Evolutionary conservation across 2,113 vertebrate genomes (phyloP).

Genomic region (Opisthocomus hoazin): DNA sequence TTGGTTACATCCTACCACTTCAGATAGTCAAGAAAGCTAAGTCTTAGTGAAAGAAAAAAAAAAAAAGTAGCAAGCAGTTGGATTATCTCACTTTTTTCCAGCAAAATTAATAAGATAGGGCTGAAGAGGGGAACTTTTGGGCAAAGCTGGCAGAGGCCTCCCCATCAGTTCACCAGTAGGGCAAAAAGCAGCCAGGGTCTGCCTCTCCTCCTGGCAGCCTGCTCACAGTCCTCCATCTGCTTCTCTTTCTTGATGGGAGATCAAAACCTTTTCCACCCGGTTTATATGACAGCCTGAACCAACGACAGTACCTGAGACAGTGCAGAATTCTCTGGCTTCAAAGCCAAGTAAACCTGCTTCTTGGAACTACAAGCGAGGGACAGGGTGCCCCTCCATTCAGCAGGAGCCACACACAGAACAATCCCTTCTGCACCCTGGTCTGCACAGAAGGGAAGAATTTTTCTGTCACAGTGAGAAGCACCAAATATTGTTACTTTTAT

Average conservation of each 20-base stretch:
- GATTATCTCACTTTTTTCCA: not conserved
- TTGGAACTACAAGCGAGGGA: not conserved
- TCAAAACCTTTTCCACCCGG: not conserved
- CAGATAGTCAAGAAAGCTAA: not conserved
- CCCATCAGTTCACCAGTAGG: not conserved
- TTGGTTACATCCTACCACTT: not conserved
- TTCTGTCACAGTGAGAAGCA: not conserved
- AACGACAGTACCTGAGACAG: not conserved
- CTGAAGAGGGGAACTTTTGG: not conserved
- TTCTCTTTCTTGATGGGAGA: not conserved
- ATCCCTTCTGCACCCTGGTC: not conserved
- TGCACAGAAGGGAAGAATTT: not conserved
- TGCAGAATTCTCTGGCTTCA: not conserved
- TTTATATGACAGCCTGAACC: not conserved
- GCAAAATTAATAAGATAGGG: not conserved
- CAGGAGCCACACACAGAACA: not conserved
- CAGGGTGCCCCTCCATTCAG: not conserved
- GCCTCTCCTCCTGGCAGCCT: not conserved
- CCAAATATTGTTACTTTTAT: not conserved
- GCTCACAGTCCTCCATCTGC: not conserved
- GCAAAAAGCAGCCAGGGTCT: not conserved
- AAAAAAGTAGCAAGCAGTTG: not conserved
- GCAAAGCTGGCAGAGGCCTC: not conserved
- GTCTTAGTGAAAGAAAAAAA: not conserved
- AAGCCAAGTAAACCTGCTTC: not conserved